Conservation (phyloP, 2,797 vertebrate genomes). For the Chromobotia macracanthus region DNA sequence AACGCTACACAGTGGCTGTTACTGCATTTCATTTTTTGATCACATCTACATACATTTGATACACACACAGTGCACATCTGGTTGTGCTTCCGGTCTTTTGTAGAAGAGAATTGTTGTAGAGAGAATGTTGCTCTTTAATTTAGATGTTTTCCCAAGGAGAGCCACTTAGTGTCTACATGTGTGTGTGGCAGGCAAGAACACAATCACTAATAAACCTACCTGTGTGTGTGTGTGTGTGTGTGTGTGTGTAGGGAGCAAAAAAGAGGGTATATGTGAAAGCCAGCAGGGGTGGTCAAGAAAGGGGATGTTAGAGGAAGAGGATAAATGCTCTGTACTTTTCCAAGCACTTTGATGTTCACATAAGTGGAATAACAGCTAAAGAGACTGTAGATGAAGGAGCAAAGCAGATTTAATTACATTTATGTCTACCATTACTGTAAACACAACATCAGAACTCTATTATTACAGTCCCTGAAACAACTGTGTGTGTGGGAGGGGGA, state of each 20-base stretch:
- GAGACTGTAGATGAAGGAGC: slow-evolving; percentile 49
- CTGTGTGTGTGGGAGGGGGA: no score
- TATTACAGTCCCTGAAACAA: slow-evolving; percentile 19
- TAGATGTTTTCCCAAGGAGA: slow-evolving; percentile 68
- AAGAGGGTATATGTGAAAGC: slow-evolving; percentile 11
- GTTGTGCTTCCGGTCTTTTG: slow-evolving; percentile 72
- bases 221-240: slow-evolving; percentile 47
- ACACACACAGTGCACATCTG: no score
- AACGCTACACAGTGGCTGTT: no score
- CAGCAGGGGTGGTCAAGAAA: background rate
- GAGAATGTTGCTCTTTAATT: slow-evolving; percentile 74
- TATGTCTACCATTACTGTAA: slow-evolving; percentile 55
- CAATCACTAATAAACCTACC: slow-evolving; percentile 12
- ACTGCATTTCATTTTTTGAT: no score
- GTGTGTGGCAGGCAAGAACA: slow-evolving; percentile 21
- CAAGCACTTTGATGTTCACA: slow-evolving; percentile 69
- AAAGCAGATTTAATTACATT: slow-evolving; percentile 58
- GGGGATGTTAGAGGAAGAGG: slow-evolving; percentile 26
- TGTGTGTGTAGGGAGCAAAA: slow-evolving; percentile 10
- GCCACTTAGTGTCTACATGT: slow-evolving; percentile 57
- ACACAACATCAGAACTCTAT: slow-evolving; percentile 38
- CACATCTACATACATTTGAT: no score
- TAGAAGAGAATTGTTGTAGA: no score
- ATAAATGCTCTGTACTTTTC: slow-evolving; percentile 50
- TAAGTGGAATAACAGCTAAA: slow-evolving; percentile 56